Base-by-base conservation (phyloP, 2,113 vertebrate species). In the Empidonax traillii region DNA sequence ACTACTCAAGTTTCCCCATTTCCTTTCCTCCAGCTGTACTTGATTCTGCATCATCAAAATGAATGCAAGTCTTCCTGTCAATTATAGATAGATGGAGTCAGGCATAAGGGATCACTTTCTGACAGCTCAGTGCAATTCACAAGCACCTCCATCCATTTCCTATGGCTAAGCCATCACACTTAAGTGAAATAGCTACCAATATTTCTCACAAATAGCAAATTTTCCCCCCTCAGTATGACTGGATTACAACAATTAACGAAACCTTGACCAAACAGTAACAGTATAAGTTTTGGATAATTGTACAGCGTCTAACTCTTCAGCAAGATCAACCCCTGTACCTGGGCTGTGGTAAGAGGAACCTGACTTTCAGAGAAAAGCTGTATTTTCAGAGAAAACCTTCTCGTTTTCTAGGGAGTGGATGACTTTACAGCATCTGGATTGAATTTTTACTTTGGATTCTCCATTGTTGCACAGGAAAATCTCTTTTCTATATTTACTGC, bases 11-110 rank as follows among this genome's bases (percentile, higher is more conserved):
- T 85, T 91, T 89, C 71, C 46, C 51, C 39, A 66, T 66, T 87
- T 90, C 79, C 76, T 58, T 82, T 79, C 62, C 53, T 76, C 81
- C 87, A 96, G 81, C 84, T 91, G 94, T 87, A 55, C 46, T 87
- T 62, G 53, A 87, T 87, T 91, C 84, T 30, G 37, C 53, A 83
- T 24, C 81, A 76, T 59, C 77, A 73, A 69, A 89, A 76, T 7
- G 49, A 87, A 76, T 1, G 1, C 3, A 6, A 52, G 39, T 58
- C 62, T 87, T 85, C 56, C 80, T 89, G 58, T 35, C 91, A 72
- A 82, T 94, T 91, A 56, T 8, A 53, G 85, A 51, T 4, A 68
- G 77, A 53, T 17, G 11, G 71, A 90, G 33, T 79, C 53, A 76
- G 74, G 63, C 74, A 89, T n/a, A 71, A 85, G 46, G 43, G 55